Conservation (phyloP, 2,888 invertebrate genomes). For the Tuberolachnus salignus region DNA sequence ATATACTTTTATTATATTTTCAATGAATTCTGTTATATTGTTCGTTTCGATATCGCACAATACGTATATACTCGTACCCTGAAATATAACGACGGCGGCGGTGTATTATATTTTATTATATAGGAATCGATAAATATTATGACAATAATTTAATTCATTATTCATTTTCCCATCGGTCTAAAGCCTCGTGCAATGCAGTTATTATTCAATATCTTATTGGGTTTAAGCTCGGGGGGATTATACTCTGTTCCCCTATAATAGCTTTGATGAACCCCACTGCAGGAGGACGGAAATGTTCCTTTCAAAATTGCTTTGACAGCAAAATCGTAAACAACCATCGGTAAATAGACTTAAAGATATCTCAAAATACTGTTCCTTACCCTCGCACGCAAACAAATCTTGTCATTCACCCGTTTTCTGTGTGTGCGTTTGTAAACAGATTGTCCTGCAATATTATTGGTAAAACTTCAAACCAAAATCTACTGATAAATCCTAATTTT, state of each 20-base stretch:
- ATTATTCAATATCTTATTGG: constrained; percentile 45
- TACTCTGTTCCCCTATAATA: constrained; percentile 26
- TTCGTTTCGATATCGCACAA: no score
- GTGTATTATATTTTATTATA: neutral
- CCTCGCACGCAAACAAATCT: constrained; percentile 36
- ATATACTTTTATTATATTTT: no score
- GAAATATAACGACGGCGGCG: neutral
- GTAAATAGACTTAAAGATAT: constrained; percentile 54
- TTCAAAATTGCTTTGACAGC: constrained; percentile 51
- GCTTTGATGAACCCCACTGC: constrained; percentile 46
- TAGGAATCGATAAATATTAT: constrained; percentile 40
- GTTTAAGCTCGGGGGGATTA: constrained; percentile 38
- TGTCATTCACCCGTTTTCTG: constrained; percentile 22
- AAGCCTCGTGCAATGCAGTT: constrained; percentile 20
- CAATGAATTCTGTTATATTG: no score
- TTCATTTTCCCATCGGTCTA: constrained; percentile 26
- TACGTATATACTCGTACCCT: no score
- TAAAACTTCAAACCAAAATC: constrained; percentile 31
- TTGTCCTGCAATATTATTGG: constrained; percentile 12
- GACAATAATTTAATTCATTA: constrained; percentile 48
- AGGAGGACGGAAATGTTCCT: constrained; percentile 11
- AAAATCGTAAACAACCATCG: constrained; percentile 42
- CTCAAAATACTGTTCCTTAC: constrained; percentile 29
- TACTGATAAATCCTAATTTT: neutral
- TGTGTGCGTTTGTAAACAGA: constrained; percentile 26